Conservation (phyloP, 1,140 invertebrate species). For the Penaeus japonicus region DNA sequence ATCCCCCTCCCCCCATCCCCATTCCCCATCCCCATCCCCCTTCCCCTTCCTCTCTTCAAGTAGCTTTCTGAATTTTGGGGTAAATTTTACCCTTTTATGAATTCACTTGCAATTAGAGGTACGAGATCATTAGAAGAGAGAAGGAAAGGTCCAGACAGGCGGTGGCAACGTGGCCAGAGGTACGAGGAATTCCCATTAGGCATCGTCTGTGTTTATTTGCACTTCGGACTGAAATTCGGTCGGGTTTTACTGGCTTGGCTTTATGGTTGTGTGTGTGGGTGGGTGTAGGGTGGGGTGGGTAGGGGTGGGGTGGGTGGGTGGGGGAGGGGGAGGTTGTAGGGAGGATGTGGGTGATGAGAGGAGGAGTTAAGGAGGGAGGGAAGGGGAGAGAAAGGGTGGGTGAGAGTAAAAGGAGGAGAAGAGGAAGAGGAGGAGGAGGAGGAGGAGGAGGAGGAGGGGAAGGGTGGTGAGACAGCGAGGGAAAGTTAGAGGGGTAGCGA, state of each 20-base stretch:
- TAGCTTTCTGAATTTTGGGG: conserved; percentile 44
- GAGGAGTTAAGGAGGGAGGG: background rate
- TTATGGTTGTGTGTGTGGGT: too few relatives aligned
- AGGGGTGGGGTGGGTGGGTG: too few relatives aligned
- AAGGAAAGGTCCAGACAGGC: background rate
- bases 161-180: background rate
- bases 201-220: too few relatives aligned
- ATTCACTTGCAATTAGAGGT: conserved; percentile 50
- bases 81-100: conserved; percentile 47
- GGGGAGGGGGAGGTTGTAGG: too few relatives aligned
- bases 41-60: background rate
- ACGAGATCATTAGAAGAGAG: conserved; percentile 37
- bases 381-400: background rate
- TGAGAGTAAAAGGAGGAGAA: background rate
- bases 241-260: too few relatives aligned
- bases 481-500: too few relatives aligned
- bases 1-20: background rate
- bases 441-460: background rate
- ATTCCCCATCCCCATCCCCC: background rate
- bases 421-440: background rate
- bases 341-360: too few relatives aligned
- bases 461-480: too few relatives aligned
- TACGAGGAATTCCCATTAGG: background rate
- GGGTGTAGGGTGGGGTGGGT: too few relatives aligned
- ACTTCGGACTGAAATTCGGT: too few relatives aligned